Percentiles rank a stretch among this genome's conserved stretches.
Conservation (phyloP, 2,888 invertebrate species). For the Drosophila sordidapex region DNA sequence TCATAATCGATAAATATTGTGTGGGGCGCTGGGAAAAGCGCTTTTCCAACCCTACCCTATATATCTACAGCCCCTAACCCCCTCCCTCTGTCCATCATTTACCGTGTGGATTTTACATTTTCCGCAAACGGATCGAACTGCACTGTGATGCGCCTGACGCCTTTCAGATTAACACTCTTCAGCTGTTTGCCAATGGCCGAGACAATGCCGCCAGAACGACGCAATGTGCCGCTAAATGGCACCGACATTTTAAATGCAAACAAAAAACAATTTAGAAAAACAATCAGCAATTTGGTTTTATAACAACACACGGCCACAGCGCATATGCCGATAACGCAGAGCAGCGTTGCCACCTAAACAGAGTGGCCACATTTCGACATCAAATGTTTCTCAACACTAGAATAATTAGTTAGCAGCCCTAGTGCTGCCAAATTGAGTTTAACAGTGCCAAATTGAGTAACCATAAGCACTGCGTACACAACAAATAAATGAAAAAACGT, state of each 20-base stretch:
- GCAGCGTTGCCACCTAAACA: constrained; percentile 36
- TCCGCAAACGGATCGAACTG: constrained; percentile 94
- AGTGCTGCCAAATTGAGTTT: constrained; percentile 27
- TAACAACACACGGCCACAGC: constrained; percentile 50
- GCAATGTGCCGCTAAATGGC: constrained; percentile 89
- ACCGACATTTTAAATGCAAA: constrained; percentile 87
- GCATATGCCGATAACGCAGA: constrained; percentile 25
- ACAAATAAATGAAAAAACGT: background rate
- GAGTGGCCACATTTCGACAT: constrained; percentile 19
- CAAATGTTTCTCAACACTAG: constrained; percentile 11
- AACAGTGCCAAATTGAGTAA: constrained; percentile 53
- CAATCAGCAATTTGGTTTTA: constrained; percentile 50
- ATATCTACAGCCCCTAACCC: background rate
- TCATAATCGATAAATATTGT: constrained; percentile 67
- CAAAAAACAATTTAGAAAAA: constrained; percentile 25
- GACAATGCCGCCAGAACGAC: constrained; percentile 89
- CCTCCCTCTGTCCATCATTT: constrained; percentile 50
- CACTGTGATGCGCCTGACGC: constrained; percentile 90
- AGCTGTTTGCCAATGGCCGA: constrained; percentile 91
- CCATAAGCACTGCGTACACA: background rate
- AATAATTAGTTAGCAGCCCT: constrained; percentile 22
- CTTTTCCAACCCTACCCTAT: constrained; percentile 63
- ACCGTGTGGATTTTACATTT: constrained; percentile 88
- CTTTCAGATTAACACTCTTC: constrained; percentile 90
- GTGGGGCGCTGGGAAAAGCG: constrained; percentile 51